Evolutionary conservation across 2,888 invertebrate species (phyloP), one percentile per base, ranked within the genome.

Genomic region (Andrena trimmerana): DNA sequence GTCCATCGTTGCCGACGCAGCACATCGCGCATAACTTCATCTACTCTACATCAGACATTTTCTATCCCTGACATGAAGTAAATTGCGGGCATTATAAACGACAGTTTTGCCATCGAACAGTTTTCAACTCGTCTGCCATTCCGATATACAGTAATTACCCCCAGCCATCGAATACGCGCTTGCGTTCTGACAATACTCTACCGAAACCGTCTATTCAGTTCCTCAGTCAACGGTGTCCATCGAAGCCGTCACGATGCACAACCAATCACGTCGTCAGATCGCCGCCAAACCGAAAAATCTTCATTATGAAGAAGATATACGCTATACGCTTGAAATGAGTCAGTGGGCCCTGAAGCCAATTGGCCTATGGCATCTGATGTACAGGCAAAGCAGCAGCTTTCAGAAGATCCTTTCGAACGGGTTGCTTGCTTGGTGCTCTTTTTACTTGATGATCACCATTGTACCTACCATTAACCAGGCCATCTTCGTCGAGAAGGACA

Each of bases 301-400:
- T 0, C 62, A 63, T 10, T 31, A 79, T 48, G 24, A 83, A 52
- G 20, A 66, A 3, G 76, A 83, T 13, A 13, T 60, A 29, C 59
- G 57, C 5, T 65, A 74, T 6, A 50, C 33, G 1, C 8, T 82
- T 8, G 31, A 67, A 68, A 48, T 70, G 70, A 62, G 48, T 8
- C 74, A 62, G 4, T 79, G 79, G 82, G 0, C 75, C 3, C 4
- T 82, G 42, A 71, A 62, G 7, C 33, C 77, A 1, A 59, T 83
- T 20, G 76, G 76, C 1, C 27, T 81, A 13, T 83, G 81, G 83
- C 52, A 81, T 2, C 0, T 69, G 7, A 7, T 72, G 20, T 59
- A 59, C 16, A n/a, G 29, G 2, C 20, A 31, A 1, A 60, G 60
- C 2, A 62, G 65, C 6, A 68, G 4, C 6, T 31, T 70, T 13